These are phyloP conservation scores for Arvicanthis niloticus DNA, from an alignment of 2,113 vertebrate species.

Conservation along the genomic window DNA sequence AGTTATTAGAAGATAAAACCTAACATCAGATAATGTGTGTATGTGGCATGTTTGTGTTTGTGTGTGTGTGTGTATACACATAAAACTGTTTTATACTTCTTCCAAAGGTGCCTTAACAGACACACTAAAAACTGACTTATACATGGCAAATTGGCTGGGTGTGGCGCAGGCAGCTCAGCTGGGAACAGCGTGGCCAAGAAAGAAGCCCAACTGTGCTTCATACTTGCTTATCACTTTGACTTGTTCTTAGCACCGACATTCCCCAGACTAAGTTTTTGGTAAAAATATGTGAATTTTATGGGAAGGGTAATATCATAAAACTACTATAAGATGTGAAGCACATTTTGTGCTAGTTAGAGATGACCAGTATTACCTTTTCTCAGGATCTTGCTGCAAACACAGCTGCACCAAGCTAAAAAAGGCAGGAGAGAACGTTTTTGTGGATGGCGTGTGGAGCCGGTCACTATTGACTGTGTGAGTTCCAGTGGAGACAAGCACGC, in stretches of 20 bases:
- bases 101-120: conserved; percentile 53
- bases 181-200: neutral
- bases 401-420: conserved; percentile 96
- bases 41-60: too few relatives aligned
- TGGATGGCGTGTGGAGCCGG: conserved; percentile 91
- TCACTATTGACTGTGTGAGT: conserved; percentile 92
- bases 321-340: conserved; percentile 20
- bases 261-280: conserved; percentile 9
- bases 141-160: neutral
- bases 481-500: conserved; percentile 91
- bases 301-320: conserved; percentile 9
- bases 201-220: neutral
- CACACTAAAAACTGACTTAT: conserved; percentile 6
- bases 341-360: neutral
- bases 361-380: conserved; percentile 88
- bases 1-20: conserved; percentile 41
- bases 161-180: neutral
- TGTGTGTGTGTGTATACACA: too few relatives aligned
- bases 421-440: conserved; percentile 95
- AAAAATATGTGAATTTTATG: conserved; percentile 35
- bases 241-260: conserved; percentile 43
- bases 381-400: conserved; percentile 96
- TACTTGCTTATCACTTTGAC: neutral
- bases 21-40: conserved; percentile 24
- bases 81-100: conserved; percentile 41